Evolutionary conservation across 2,113 vertebrate species (phyloP).

Genomic region (Halcyon malimbica): DNA sequence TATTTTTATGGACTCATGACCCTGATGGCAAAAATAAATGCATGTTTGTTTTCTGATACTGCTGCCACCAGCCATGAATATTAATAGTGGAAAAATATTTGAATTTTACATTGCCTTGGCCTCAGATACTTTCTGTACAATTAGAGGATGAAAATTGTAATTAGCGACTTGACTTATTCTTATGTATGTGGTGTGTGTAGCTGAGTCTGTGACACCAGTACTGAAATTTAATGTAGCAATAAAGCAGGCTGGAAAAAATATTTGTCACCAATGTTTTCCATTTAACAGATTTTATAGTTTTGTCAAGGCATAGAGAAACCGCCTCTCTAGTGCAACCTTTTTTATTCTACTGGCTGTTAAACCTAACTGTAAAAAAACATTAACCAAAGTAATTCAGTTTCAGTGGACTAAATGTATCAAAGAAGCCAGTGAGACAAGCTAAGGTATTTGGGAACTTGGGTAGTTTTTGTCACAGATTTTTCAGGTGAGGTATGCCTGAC

Average conservation of each 20-base stretch:
- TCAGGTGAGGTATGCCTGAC: neutral
- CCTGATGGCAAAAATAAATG: neutral
- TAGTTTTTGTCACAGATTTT: neutral
- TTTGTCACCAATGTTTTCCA: neutral
- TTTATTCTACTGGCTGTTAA: neutral
- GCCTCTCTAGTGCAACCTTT: neutral
- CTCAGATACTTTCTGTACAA: neutral
- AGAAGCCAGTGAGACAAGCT: neutral
- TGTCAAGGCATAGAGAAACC: neutral
- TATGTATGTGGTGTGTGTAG: accelerated
- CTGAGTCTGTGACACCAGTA: neutral
- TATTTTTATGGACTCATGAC: neutral
- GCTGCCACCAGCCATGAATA: neutral
- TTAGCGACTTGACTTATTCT: neutral
- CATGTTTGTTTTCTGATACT: neutral
- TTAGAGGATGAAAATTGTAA: neutral
- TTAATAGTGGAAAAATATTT: neutral
- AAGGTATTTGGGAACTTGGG: neutral
- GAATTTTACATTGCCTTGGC: neutral
- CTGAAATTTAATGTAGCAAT: neutral
- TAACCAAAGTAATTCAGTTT: neutral
- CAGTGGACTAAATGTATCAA: neutral
- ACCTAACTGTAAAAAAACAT: neutral
- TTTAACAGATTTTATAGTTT: neutral
- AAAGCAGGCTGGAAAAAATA: neutral